Evolutionary conservation across 1,140 invertebrate genomes (phyloP).

Genomic region (Adelges cooleyi): DNA sequence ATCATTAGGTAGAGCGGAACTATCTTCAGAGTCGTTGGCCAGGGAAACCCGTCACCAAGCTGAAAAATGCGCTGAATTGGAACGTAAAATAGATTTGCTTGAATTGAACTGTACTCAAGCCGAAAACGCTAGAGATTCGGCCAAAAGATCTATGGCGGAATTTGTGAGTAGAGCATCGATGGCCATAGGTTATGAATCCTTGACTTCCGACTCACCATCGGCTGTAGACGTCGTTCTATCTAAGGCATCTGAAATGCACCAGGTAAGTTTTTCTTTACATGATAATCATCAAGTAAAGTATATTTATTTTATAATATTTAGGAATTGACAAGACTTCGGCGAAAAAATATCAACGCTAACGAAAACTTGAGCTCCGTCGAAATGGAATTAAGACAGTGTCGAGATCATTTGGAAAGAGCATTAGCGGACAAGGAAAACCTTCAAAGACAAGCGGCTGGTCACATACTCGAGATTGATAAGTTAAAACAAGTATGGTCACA

Average conservation of each 20-base stretch:
- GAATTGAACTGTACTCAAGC: conserved; percentile 56
- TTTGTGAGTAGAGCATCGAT: conserved; percentile 53
- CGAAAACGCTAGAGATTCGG: conserved; percentile 53
- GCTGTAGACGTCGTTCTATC: conserved; percentile 55
- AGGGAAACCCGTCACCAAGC: conserved; percentile 60
- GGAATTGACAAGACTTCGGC: conserved; percentile 44
- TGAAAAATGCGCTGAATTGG: conserved; percentile 60
- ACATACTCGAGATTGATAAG: conserved; percentile 53
- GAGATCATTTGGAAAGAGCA: conserved; percentile 51
- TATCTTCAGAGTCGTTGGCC: conserved; percentile 56
- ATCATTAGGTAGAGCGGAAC: conserved; percentile 51
- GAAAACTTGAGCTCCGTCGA: conserved; percentile 51
- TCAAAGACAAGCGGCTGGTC: conserved; percentile 51
- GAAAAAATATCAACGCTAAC: conserved; percentile 44
- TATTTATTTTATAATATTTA: conserved; percentile 1
- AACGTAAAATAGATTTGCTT: conserved; percentile 55
- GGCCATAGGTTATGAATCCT: conserved; percentile 49
- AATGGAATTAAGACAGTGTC: conserved; percentile 50
- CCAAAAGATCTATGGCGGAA: conserved; percentile 47
- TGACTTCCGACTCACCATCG: conserved; percentile 43
- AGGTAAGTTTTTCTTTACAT: conserved; percentile 7
- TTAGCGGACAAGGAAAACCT: conserved; percentile 54
- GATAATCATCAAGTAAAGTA: not conserved
- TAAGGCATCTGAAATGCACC: conserved; percentile 45
- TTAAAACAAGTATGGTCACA: conserved; percentile 42